These are phyloP conservation scores for Ephialtes manifestator DNA, from an alignment of 2,888 invertebrate genomes.

Conservation along the genomic window DNA sequence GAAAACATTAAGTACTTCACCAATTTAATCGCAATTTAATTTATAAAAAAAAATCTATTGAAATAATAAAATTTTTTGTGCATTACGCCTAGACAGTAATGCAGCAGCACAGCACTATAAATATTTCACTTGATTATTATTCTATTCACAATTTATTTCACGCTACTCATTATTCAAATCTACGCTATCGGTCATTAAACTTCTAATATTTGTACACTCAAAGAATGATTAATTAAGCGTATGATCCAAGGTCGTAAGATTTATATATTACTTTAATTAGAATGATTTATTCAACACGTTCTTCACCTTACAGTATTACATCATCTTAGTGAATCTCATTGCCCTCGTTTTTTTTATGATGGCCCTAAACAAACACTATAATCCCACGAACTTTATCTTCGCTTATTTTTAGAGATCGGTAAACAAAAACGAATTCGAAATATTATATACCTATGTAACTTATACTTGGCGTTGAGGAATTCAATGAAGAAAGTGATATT, in stretches of 20 bases:
- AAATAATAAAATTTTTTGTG: conserved; percentile 25
- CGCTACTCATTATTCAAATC: neutral
- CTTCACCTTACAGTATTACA: neutral
- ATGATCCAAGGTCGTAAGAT: neutral
- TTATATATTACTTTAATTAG: neutral
- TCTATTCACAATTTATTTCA: conserved; percentile 29
- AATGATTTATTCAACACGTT: neutral
- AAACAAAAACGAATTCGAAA: neutral
- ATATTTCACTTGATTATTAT: neutral
- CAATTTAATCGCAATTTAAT: no score
- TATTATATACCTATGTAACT: neutral
- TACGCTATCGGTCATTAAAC: neutral
- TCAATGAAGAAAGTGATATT: neutral
- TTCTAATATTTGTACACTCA: neutral
- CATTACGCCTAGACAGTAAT: conserved; percentile 12
- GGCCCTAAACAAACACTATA: neutral
- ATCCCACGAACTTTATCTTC: neutral
- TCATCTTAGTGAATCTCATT: neutral
- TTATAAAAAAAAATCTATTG: no score
- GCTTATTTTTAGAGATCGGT: neutral
- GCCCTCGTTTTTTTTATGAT: neutral
- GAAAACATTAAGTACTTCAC: no score
- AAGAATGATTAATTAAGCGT: neutral
- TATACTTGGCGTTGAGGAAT: neutral
- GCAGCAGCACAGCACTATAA: neutral